A percentile compares a stretch with the other conserved stretches of the same genome.
Evolutionary conservation across 2,888 invertebrate genomes (phyloP).

Genomic region (Xanthia togata): DNA sequence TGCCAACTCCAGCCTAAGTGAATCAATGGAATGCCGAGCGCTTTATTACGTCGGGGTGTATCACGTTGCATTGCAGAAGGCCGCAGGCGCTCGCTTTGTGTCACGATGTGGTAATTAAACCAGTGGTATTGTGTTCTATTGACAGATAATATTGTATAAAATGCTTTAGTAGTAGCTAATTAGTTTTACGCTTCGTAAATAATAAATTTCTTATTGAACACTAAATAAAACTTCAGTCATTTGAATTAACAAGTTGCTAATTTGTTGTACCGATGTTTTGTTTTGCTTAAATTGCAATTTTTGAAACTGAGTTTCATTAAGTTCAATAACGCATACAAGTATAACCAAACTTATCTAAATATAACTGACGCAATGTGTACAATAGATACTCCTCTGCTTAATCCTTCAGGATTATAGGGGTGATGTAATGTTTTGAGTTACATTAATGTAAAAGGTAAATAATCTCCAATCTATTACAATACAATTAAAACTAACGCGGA

Average conservation of each 20-base stretch:
- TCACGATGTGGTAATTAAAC: not conserved
- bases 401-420: too few relatives aligned
- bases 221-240: not conserved
- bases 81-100: slow-evolving; percentile 33
- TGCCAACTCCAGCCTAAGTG: not conserved
- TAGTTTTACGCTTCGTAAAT: too few relatives aligned
- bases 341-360: not conserved
- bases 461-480: not conserved
- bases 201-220: not conserved
- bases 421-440: not conserved
- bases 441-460: not conserved
- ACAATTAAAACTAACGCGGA: not conserved
- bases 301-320: too few relatives aligned
- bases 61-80: slow-evolving; percentile 24
- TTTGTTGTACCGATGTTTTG: not conserved
- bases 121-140: not conserved
- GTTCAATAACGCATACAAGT: not conserved
- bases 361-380: not conserved
- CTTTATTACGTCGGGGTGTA: not conserved
- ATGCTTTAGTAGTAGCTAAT: not conserved
- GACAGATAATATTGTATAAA: not conserved
- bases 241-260: not conserved
- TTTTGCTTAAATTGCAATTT: too few relatives aligned
- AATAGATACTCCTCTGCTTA: not conserved
- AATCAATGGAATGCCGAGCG: slow-evolving; percentile 18